Conservation (phyloP, 2,797 vertebrate genomes). For the Pangasius macronema region DNA sequence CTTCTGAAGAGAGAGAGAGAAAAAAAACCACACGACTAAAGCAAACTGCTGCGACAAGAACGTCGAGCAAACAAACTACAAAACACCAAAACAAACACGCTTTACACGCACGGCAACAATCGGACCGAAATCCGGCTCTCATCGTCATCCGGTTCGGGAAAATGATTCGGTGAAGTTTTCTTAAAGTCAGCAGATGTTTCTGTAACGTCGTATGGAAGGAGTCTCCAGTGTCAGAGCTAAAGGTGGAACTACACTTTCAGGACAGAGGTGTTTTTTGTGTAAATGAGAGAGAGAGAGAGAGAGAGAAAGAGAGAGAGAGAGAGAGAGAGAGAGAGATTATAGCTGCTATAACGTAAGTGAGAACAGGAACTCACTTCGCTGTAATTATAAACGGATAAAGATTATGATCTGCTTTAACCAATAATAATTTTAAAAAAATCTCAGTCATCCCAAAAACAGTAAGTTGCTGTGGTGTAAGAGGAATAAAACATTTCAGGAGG, state of each 20-base stretch:
- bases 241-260: background rate
- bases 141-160: background rate
- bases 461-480: background rate
- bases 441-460: background rate
- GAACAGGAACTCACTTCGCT: too few species aligned
- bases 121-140: background rate
- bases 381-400: too few species aligned
- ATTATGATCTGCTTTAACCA: background rate
- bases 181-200: background rate
- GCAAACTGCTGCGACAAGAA: background rate
- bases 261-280: too few species aligned
- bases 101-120: background rate
- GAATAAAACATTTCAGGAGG: background rate
- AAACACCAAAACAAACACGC: too few species aligned
- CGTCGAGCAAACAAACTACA: background rate
- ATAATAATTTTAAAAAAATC: background rate
- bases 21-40: background rate
- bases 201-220: background rate
- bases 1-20: background rate
- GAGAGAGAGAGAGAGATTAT: too few species aligned
- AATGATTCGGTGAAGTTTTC: background rate
- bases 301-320: too few species aligned
- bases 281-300: too few species aligned
- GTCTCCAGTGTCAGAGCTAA: background rate
- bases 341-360: too few species aligned